Percentiles rank a stretch among this genome's conserved stretches.
Conservation (phyloP, 2,113 vertebrate genomes). For the Syngnathus typhle region DNA sequence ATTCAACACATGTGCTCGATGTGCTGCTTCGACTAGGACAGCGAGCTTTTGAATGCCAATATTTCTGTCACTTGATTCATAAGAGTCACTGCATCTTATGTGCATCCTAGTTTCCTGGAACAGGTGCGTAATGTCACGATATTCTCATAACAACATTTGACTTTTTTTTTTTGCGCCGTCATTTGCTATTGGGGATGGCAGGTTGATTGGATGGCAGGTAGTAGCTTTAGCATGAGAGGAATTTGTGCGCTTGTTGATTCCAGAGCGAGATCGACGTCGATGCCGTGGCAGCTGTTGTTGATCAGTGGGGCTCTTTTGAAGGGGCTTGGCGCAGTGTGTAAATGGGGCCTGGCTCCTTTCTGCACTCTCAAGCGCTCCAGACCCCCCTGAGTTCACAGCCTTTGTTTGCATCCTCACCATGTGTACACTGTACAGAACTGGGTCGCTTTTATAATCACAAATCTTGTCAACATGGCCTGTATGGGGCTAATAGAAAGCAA, state of each 20-base stretch:
- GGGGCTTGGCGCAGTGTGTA: slow-evolving; percentile 53
- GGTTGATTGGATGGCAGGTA: slow-evolving; percentile 55
- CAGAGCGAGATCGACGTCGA: slow-evolving; percentile 55
- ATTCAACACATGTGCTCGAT: no score
- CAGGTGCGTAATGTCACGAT: no score
- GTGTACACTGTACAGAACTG: slow-evolving; percentile 27
- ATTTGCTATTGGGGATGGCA: no score
- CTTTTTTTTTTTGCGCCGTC: no score
- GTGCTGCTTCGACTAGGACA: no score
- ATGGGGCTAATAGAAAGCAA: not conserved
- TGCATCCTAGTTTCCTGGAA: no score
- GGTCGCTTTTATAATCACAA: not conserved
- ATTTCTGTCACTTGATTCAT: no score
- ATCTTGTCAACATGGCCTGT: not conserved
- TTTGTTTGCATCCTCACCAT: slow-evolving; percentile 55
- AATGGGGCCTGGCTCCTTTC: slow-evolving; percentile 37
- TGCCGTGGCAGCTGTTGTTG: slow-evolving; percentile 63
- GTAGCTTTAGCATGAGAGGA: slow-evolving; percentile 61
- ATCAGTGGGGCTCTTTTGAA: slow-evolving; percentile 65
- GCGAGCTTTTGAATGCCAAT: no score
- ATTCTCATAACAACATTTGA: no score
- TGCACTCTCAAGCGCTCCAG: slow-evolving; percentile 34
- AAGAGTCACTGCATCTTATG: no score
- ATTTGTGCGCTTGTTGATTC: slow-evolving; percentile 63
- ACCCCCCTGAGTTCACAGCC: slow-evolving; percentile 25